phyloP scores from a whole-genome alignment of 2,113 vertebrate species.

The Meles meles region DNA sequence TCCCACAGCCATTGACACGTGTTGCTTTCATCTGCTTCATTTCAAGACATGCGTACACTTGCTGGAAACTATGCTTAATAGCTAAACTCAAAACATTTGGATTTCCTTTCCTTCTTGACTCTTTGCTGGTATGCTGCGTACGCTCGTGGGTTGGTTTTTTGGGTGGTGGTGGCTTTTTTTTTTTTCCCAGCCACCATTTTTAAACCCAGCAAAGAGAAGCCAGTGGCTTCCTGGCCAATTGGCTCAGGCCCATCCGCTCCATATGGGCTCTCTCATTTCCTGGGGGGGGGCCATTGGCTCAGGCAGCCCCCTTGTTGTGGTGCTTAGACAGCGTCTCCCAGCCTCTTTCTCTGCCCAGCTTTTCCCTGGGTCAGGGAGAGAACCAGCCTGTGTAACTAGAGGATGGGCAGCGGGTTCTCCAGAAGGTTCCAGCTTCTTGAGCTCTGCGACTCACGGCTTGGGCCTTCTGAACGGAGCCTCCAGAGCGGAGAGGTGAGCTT shows the following conservation, averaged over 20 bases:
- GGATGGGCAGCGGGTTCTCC: neutral
- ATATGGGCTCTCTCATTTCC: slow-evolving; percentile 41
- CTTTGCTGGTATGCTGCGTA: slow-evolving; percentile 68
- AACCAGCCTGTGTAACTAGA: neutral
- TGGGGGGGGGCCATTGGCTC: neutral
- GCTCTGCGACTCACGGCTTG: neutral
- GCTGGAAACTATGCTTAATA: slow-evolving; percentile 88
- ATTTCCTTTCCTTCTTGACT: slow-evolving; percentile 77
- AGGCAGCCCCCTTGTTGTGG: neutral
- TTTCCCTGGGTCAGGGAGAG: neutral
- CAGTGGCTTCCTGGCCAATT: slow-evolving; percentile 61
- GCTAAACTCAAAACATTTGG: slow-evolving; percentile 88
- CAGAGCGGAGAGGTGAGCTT: neutral
- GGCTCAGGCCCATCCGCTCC: slow-evolving; percentile 44
- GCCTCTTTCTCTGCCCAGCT: neutral
- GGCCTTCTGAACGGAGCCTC: neutral
- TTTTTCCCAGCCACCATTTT: slow-evolving; percentile 69
- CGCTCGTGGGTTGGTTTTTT: slow-evolving; percentile 68
- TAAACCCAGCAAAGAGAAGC: slow-evolving; percentile 65
- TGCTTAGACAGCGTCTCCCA: neutral
- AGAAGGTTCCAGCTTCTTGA: neutral
- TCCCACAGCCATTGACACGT: slow-evolving; percentile 85
- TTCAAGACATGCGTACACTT: slow-evolving; percentile 85
- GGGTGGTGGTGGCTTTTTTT: neutral
- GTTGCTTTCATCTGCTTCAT: slow-evolving; percentile 89